Base-by-base conservation (phyloP, 2,113 vertebrate genomes). In the Gallinago jamesoni region DNA sequence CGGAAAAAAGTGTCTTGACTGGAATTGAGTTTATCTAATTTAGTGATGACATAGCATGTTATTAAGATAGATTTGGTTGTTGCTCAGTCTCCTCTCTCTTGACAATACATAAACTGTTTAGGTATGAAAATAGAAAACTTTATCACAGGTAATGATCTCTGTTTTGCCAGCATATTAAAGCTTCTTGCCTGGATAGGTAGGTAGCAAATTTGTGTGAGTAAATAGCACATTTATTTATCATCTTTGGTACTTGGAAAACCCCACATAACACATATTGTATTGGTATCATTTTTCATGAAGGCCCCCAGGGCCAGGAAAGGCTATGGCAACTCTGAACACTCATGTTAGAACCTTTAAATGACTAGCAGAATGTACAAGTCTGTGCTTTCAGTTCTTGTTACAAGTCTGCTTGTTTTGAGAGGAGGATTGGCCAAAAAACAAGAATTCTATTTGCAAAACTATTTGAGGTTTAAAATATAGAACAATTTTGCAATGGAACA, bases 361-460 rank as follows among this genome's bases (percentile, higher is more conserved):
- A 77, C 56, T 28, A 69, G 50, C 31, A 85, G 45, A 79, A 73
- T 33, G 39, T 56, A 94, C 66, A 95, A 56, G 27, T 86, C 5
- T 45, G 20, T 74, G 35, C n/a, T 84, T 92, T 84, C 78, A 57
- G 9, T 79, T 66, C 47, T 48, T 87, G 91, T 82, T 85, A 63
- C n/a, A 88, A 50, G 50, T 82, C 50, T 91, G 18, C 70, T 87
- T 91, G 25, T 83, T 87, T 84, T 91, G 74, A 94, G 81, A 66
- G 47, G 17, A 83, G 14, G 15, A 6, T 47, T 96, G 93, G 75
- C 55, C 60, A 86, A 75, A 88, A 91, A 92, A 77, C 90, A 93
- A 90, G 59, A 92, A 90, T 90, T 90, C n/a, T 87, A 33, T 84
- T 90, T 95, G 78, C 41, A 95, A 90, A 93, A 86, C 37, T 74